Evolutionary conservation across 2,113 vertebrate genomes (phyloP), one percentile per base, ranked within the genome.

Genomic region (Misgurnus mizolepis): DNA sequence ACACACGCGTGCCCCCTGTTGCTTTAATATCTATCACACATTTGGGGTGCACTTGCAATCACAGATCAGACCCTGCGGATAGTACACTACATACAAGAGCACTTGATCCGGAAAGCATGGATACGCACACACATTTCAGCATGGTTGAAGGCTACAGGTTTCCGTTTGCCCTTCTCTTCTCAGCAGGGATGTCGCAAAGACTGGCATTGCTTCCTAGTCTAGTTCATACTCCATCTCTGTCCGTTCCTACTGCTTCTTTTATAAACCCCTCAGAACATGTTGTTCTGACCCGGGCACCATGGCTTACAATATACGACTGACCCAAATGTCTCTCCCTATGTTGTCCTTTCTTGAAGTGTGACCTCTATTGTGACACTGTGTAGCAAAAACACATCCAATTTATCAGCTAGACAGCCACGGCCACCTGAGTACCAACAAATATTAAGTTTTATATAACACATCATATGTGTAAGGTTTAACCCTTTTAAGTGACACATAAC

Each of bases 111-210:
- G 11, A 71, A 73, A 17, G 27, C 40, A 43, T 62, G 58, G 12
- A 62, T 10, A 50, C 22, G 15, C 49, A 76, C 11, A 72, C 6
- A 67, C 27, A 61, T 72, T 15, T 15, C 5, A 73, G 69, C 56
- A 14, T 22, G 41, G 70, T 49, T 53, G 39, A 65, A 34, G 50
- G 43, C 66, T 53, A 71, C 39, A 76, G 39, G 69, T 64, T 76
- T 79, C 69, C 60, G 39, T 45, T 27, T 81, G 71, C 62, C 67
- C 78, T 83, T 83, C 34, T 66, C 53, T 47, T 55, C 79, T 78
- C 83, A 78, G 74, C 10, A 69, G 55, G 61, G 75, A 71, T 55
- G 47, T 15, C 27, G 34, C 18, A 14, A 39, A 69, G 78, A 53
- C 49, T 79, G 45, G 41, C 66, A 47, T 43, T 67, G 14, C 77